phyloP scores from a whole-genome alignment of 2,113 vertebrate species.

The Dipodomys stephensi region DNA sequence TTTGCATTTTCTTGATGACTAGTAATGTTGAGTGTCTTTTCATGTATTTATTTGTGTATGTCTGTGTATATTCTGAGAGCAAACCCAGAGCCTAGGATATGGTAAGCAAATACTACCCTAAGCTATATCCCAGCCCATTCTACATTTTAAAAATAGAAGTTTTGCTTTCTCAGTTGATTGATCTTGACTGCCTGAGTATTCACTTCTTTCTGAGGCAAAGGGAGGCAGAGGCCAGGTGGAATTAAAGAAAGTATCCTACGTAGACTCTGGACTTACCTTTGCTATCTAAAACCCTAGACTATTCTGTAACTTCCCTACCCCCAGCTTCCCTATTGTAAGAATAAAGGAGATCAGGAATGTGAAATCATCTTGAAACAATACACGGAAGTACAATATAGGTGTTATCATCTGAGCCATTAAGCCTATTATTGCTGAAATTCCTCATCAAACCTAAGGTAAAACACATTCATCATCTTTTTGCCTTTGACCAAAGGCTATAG shows the following conservation, averaged over 20 bases:
- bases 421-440: neutral
- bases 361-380: conserved; percentile 57
- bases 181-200: conserved; percentile 25
- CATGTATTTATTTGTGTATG: neutral
- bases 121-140: neutral
- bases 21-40: conserved; percentile 28
- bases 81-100: neutral
- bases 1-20: neutral
- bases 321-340: neutral
- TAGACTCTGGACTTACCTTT: conserved; percentile 20
- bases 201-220: conserved; percentile 20
- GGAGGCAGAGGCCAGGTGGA: neutral
- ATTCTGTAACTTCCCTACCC: neutral
- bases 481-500: neutral
- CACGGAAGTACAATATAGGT: conserved; percentile 44
- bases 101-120: neutral
- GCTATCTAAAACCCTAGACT: neutral
- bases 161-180: conserved; percentile 31
- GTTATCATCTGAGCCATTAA: neutral
- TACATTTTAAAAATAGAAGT: conserved; percentile 45
- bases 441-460: conserved; percentile 5
- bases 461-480: neutral
- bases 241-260: neutral
- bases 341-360: conserved; percentile 46
- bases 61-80: neutral